Conservation (phyloP, 2,888 invertebrate genomes). For the Zhuqinia jingwanae region DNA sequence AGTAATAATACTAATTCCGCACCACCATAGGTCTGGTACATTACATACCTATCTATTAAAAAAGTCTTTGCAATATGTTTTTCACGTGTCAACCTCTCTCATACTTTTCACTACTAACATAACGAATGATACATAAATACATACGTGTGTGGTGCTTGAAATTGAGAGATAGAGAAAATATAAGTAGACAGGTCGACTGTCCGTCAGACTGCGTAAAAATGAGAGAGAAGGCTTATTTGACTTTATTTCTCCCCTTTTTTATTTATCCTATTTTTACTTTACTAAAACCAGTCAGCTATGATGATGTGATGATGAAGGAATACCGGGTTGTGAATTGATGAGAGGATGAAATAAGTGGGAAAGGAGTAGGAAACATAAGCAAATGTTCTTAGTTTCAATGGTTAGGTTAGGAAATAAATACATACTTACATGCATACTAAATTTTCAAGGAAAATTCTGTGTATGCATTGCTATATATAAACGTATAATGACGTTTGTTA, state of each 20-base stretch:
- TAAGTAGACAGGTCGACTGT: conserved; percentile 71
- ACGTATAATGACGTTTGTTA: too few species aligned
- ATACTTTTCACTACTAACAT: not conserved
- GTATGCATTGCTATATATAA: too few species aligned
- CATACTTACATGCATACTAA: too few species aligned
- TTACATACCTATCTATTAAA: conserved; percentile 41
- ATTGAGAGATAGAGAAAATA: conserved; percentile 36
- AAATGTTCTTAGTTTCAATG: too few species aligned
- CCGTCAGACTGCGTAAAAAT: conserved; percentile 63
- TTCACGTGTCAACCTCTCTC: conserved; percentile 53
- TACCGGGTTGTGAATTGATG: conserved; percentile 55
- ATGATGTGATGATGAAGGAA: too few species aligned
- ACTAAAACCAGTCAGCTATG: conserved; percentile 55
- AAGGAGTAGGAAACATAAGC: not conserved
- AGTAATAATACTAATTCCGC: conserved; percentile 60
- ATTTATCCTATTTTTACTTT: conserved; percentile 60
- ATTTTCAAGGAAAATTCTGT: too few species aligned
- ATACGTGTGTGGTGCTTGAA: too few species aligned
- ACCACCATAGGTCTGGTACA: too few species aligned
- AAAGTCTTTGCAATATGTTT: too few species aligned
- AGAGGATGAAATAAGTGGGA: conserved; percentile 35
- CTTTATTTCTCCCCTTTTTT: conserved; percentile 59
- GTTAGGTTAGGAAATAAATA: too few species aligned
- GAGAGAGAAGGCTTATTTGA: conserved; percentile 74
- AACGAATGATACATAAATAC: conserved; percentile 5